Conservation (phyloP, 1,140 invertebrate genomes). For the Anastrepha ludens region DNA sequence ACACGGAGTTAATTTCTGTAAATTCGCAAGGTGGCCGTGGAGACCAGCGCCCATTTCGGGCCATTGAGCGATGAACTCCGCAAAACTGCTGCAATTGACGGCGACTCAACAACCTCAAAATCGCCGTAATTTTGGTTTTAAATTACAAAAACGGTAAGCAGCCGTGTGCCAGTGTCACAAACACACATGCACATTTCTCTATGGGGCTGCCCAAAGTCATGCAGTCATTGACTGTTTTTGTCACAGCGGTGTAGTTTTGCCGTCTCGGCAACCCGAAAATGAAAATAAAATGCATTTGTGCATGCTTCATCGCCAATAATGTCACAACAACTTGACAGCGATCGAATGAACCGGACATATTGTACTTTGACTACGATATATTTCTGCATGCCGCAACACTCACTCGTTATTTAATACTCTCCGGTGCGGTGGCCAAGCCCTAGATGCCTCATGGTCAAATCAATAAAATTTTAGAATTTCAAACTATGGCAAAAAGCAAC, state of each 20-base stretch:
- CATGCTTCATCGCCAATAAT: constrained; percentile 8
- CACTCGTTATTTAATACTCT: not conserved
- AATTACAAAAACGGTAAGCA: not conserved
- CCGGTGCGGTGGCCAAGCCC: not conserved
- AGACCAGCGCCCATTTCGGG: not conserved
- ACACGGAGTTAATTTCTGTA: not conserved
- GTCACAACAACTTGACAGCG: constrained; percentile 5
- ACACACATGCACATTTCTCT: not conserved
- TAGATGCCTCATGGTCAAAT: constrained; percentile 24
- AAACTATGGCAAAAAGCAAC: not conserved
- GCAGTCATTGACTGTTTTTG: not conserved
- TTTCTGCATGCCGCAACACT: not conserved
- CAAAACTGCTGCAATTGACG: not conserved
- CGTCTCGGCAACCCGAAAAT: not conserved
- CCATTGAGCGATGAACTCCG: not conserved
- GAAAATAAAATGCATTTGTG: not conserved
- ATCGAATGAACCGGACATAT: not conserved
- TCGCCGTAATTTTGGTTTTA: constrained; percentile 13
- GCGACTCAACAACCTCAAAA: not conserved
- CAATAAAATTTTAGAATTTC: constrained; percentile 7
- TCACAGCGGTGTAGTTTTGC: not conserved
- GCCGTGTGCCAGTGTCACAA: not conserved
- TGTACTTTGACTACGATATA: not conserved
- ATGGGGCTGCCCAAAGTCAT: not conserved
- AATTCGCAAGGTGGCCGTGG: not conserved